A percentile compares a stretch with the other conserved stretches of the same genome.
These are phyloP conservation scores for Silurus glanis DNA, from an alignment of 2,113 vertebrate genomes.

Conservation along the genomic window DNA sequence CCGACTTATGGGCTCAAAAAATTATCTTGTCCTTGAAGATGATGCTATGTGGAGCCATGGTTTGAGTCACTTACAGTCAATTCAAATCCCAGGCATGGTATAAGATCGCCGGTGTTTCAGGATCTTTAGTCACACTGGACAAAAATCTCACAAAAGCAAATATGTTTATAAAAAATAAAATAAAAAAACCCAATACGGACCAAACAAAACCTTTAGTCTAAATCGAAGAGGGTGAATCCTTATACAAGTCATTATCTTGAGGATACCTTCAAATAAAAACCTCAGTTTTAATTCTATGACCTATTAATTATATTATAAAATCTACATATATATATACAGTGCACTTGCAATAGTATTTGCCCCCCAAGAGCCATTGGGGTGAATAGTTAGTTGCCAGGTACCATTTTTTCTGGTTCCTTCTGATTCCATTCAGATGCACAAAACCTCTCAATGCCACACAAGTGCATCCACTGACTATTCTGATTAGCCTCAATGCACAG, in stretches of 20 bases:
- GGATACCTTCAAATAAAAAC: background rate
- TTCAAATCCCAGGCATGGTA: background rate
- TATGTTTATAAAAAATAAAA: too few relatives aligned
- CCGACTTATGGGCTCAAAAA: background rate
- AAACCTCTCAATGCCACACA: background rate
- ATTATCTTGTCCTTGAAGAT: background rate
- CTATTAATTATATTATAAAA: background rate
- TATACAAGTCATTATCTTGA: background rate
- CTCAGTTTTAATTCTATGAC: background rate
- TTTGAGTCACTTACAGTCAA: background rate
- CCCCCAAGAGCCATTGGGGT: background rate
- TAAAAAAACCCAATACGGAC: too few relatives aligned
- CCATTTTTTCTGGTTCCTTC: background rate
- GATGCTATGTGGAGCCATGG: background rate
- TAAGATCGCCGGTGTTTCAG: too few relatives aligned
- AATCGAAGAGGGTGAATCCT: background rate
- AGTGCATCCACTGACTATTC: background rate
- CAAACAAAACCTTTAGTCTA: background rate
- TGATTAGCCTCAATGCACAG: conserved; percentile 1
- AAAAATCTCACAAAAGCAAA: background rate
- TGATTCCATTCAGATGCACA: background rate
- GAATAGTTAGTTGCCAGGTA: background rate
- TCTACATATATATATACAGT: background rate
- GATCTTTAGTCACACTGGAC: background rate
- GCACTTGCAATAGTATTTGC: background rate